Evolutionary conservation across 2,113 vertebrate species (phyloP).

Genomic region (Excalfactoria chinensis): DNA sequence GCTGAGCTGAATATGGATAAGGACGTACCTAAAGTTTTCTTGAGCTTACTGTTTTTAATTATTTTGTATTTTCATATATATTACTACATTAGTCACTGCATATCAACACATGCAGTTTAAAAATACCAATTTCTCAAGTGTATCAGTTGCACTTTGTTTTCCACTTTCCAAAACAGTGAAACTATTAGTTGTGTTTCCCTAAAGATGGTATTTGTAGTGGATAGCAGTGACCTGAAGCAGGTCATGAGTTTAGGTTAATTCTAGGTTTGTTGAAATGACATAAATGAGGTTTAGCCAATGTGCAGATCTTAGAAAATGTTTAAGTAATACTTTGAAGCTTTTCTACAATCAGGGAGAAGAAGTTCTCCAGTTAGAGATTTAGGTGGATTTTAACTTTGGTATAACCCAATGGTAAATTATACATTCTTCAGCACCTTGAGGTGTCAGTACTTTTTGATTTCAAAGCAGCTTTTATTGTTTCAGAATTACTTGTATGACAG

Average conservation of each 20-base stretch:
- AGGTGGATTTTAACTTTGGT: not conserved
- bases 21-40: not conserved
- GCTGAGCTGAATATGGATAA: not conserved
- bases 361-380: not conserved
- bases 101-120: not conserved
- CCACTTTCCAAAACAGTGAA: not conserved
- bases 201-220: not conserved
- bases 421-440: not conserved
- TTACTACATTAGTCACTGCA: not conserved
- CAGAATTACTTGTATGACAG: not conserved
- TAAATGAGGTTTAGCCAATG: not conserved
- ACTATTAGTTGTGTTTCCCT: not conserved
- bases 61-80: not conserved
- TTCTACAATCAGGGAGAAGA: not conserved
- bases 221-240: not conserved
- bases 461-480: not conserved
- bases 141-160: not conserved
- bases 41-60: not conserved
- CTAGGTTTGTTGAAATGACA: not conserved
- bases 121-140: not conserved
- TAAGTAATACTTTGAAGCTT: not conserved
- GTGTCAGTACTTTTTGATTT: not conserved
- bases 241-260: not conserved
- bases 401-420: accelerated
- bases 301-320: not conserved